These are phyloP conservation scores for Penaeus japonicus DNA, from an alignment of 1,140 invertebrate species.

Conservation along the genomic window DNA sequence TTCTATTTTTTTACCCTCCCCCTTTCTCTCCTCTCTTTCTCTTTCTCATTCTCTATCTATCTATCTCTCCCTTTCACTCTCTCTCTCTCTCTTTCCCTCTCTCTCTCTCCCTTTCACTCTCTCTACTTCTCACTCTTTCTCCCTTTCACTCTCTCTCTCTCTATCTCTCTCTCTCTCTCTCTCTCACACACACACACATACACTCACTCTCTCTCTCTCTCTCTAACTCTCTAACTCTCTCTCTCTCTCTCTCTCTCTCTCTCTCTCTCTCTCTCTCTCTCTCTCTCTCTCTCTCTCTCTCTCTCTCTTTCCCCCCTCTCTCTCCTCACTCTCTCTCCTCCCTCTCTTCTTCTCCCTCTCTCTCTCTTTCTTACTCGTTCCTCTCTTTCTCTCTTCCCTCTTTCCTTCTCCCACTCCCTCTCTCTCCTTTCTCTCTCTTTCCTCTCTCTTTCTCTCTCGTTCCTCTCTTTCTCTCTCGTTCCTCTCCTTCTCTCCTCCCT, in stretches of 20 bases:
- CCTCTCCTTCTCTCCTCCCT: background rate
- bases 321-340: background rate
- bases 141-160: background rate
- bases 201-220: background rate
- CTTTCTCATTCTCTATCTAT: background rate
- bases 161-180: background rate
- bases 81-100: conserved; percentile 10
- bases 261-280: background rate
- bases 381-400: background rate
- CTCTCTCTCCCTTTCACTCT: background rate
- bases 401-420: background rate
- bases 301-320: background rate
- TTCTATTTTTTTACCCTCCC: background rate
- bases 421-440: background rate
- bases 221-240: background rate
- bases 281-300: background rate
- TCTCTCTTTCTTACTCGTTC: background rate
- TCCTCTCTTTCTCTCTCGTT: background rate
- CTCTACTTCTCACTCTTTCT: background rate
- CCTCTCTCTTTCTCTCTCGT: background rate
- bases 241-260: background rate
- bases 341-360: background rate
- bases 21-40: background rate
- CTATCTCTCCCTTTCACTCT: background rate
- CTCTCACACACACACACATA: too few relatives aligned